Evolutionary conservation across 64 coral and sea anemone genomes (phyloP).

Genomic region (Porites lutea): DNA sequence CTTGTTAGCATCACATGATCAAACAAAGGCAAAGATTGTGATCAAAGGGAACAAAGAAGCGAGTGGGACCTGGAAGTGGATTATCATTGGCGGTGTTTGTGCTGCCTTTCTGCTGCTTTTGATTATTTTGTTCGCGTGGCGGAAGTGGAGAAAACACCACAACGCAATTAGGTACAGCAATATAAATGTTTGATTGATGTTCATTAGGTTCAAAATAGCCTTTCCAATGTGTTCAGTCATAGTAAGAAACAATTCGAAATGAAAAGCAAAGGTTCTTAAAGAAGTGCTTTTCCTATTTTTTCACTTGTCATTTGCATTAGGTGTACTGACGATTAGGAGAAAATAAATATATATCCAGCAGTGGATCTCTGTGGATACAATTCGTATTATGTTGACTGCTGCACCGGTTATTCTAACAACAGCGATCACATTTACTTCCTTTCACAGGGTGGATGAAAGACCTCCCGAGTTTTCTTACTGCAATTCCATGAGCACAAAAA

Average conservation of each 20-base stretch:
- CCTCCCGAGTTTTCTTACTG: background rate
- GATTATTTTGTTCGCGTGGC: background rate
- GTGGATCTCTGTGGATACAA: too few species aligned
- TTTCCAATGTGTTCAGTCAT: too few species aligned
- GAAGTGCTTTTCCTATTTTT: too few species aligned
- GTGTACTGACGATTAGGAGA: too few species aligned
- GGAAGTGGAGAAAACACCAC: background rate
- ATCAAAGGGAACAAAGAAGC: slow-evolving; percentile 3
- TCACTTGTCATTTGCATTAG: too few species aligned
- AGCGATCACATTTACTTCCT: background rate
- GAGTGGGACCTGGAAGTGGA: slow-evolving; percentile 15
- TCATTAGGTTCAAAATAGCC: too few species aligned
- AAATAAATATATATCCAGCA: too few species aligned
- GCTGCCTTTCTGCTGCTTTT: background rate
- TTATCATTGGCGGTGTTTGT: slow-evolving; percentile 29
- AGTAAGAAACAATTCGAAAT: too few species aligned
- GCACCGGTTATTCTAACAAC: too few species aligned
- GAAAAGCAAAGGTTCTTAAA: too few species aligned
- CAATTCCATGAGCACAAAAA: background rate
- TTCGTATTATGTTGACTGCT: too few species aligned
- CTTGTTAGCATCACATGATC: slow-evolving; percentile 67
- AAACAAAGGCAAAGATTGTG: slow-evolving; percentile 62
- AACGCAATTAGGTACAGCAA: background rate
- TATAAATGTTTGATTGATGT: too few species aligned
- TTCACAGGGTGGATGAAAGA: background rate